A percentile compares a stretch with the other conserved stretches of the same genome.
phyloP scores from a whole-genome alignment of 2,888 invertebrate genomes.

The Siphonodentalium dalli region DNA sequence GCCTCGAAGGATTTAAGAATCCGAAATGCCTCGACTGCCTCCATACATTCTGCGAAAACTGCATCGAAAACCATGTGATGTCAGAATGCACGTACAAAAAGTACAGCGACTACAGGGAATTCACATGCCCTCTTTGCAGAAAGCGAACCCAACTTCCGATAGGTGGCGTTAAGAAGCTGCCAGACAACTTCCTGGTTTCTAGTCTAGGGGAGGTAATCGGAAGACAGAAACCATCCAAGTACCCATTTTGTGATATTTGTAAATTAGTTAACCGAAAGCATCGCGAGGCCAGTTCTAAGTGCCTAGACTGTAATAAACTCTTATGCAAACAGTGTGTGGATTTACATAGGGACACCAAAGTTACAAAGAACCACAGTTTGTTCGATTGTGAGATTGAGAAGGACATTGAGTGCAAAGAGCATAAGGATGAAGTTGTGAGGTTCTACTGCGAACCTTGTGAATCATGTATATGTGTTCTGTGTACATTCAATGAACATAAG shows the following conservation, averaged over 20 bases:
- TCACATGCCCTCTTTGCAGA: slow-evolving; percentile 66
- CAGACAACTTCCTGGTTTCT: slow-evolving; percentile 66
- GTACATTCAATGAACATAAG: slow-evolving; percentile 65
- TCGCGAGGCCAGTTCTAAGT: slow-evolving; percentile 64
- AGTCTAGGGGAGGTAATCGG: slow-evolving; percentile 62
- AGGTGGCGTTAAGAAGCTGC: slow-evolving; percentile 66
- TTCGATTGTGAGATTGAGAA: slow-evolving; percentile 66
- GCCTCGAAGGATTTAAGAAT: slow-evolving; percentile 63
- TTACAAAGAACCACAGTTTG: slow-evolving; percentile 63
- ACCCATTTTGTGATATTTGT: slow-evolving; percentile 65
- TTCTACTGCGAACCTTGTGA: slow-evolving; percentile 66
- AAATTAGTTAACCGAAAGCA: slow-evolving; percentile 62
- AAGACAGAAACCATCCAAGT: slow-evolving; percentile 61
- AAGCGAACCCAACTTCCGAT: slow-evolving; percentile 65
- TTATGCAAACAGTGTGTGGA: slow-evolving; percentile 63
- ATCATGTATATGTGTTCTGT: slow-evolving; percentile 64
- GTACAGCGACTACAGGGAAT: slow-evolving; percentile 65
- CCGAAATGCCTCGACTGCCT: slow-evolving; percentile 65
- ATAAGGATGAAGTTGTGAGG: slow-evolving; percentile 63
- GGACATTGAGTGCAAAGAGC: slow-evolving; percentile 65
- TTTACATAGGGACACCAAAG: slow-evolving; percentile 62
- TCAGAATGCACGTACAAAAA: slow-evolving; percentile 65
- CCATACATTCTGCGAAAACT: slow-evolving; percentile 65
- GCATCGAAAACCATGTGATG: slow-evolving; percentile 64
- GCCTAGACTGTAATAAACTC: slow-evolving; percentile 65